These are phyloP conservation scores for Goniozus legneri DNA, from an alignment of 1,140 invertebrate genomes.

Conservation along the genomic window DNA sequence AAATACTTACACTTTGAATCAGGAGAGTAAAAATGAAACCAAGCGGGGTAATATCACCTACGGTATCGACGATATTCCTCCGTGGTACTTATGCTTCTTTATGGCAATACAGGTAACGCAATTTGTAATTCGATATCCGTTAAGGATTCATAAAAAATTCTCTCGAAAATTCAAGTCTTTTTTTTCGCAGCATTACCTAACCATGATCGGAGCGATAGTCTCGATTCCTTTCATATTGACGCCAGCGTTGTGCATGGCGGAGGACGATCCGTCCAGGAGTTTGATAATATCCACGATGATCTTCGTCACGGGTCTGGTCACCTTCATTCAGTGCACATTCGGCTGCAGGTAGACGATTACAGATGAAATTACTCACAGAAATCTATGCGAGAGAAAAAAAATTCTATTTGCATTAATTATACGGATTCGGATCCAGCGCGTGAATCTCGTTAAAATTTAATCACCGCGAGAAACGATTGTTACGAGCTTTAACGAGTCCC, in stretches of 20 bases:
- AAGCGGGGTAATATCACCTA: constrained; percentile 63
- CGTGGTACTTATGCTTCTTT: constrained; percentile 79
- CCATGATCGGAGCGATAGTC: constrained; percentile 84
- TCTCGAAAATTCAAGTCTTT: neutral
- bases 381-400: no score
- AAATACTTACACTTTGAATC: no score
- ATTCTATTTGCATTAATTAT: no score
- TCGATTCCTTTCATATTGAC: constrained; percentile 81
- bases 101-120: constrained; percentile 74
- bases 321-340: constrained; percentile 75
- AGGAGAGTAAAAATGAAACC: no score
- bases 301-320: constrained; percentile 81
- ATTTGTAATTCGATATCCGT: no score
- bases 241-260: constrained; percentile 76
- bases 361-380: no score
- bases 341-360: constrained; percentile 66
- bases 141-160: neutral
- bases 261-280: constrained; percentile 72
- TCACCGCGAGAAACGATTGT: no score
- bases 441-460: no score
- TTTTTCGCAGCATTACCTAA: constrained; percentile 73
- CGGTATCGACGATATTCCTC: constrained; percentile 76
- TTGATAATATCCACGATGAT: constrained; percentile 86
- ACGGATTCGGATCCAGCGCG: no score
- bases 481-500: no score